Conservation (phyloP, 2,888 invertebrate species). For the Tortrix viridana region DNA sequence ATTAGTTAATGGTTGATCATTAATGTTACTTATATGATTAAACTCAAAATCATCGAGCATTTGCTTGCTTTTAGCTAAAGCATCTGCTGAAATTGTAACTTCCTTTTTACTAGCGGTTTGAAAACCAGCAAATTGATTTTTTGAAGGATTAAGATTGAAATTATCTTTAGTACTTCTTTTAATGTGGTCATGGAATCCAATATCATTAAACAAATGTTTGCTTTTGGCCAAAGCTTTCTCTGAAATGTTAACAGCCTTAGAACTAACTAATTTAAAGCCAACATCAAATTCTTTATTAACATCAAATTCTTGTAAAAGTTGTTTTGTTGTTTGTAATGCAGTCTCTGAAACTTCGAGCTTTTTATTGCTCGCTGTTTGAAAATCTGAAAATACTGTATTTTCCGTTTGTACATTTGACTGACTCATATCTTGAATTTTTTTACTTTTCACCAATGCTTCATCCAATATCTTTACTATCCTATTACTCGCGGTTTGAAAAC, state of each 20-base stretch:
- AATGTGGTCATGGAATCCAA: slow-evolving; percentile 4
- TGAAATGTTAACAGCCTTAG: slow-evolving; percentile 36
- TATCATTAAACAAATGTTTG: slow-evolving; percentile 51
- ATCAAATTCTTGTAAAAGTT: neutral
- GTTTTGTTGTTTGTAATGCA: neutral
- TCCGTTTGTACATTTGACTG: neutral
- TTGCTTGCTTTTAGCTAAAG: slow-evolving; percentile 5
- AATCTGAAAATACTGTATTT: neutral
- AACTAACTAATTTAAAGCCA: slow-evolving; percentile 17
- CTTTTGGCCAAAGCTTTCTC: slow-evolving; percentile 51
- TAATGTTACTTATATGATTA: neutral
- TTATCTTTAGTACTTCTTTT: neutral
- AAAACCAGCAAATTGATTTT: slow-evolving; percentile 30
- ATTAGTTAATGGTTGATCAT: neutral
- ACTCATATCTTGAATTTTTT: slow-evolving; percentile 53
- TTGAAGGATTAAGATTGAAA: neutral
- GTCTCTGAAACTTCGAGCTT: neutral
- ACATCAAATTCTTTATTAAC: neutral
- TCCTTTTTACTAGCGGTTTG: slow-evolving; percentile 16
- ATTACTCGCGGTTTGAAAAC: slow-evolving; percentile 56
- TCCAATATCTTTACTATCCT: slow-evolving; percentile 52
- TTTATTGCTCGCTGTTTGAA: neutral
- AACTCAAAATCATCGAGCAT: slow-evolving; percentile 1
- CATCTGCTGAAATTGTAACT: neutral
- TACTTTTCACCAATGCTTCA: slow-evolving; percentile 53